Conservation (phyloP, 2,797 vertebrate species). For the Channa striata region DNA sequence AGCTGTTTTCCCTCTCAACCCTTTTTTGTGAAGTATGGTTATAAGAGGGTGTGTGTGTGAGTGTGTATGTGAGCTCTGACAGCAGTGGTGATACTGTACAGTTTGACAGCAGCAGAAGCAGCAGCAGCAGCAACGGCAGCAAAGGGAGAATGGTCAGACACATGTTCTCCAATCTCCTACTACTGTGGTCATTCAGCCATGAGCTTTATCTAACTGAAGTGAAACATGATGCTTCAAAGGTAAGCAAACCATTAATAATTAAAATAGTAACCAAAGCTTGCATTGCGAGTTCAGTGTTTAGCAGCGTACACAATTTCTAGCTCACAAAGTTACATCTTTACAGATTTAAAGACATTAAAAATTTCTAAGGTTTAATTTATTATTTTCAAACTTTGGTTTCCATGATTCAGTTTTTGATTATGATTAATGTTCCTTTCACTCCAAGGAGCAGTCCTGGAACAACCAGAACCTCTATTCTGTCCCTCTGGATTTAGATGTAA, state of each 20-base stretch:
- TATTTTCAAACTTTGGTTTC: slow-evolving; percentile 18
- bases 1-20: slow-evolving; percentile 63
- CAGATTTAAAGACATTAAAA: slow-evolving; percentile 17
- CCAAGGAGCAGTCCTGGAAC: slow-evolving; percentile 80
- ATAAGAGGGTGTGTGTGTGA: slow-evolving; percentile 73
- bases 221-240: slow-evolving; percentile 56
- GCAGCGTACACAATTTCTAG: neutral
- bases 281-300: neutral
- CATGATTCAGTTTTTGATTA: slow-evolving; percentile 34
- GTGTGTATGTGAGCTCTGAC: slow-evolving; percentile 48
- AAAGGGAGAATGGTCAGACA: slow-evolving; percentile 69
- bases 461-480: slow-evolving; percentile 77
- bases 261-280: neutral
- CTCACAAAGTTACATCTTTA: neutral
- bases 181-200: slow-evolving; percentile 68
- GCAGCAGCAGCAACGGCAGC: slow-evolving; percentile 49
- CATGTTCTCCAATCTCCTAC: slow-evolving; percentile 57
- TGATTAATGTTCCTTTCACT: slow-evolving; percentile 61
- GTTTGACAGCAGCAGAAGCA: slow-evolving; percentile 50
- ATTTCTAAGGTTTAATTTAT: slow-evolving; percentile 6
- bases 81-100: slow-evolving; percentile 39
- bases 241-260: slow-evolving; percentile 51
- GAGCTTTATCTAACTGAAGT: slow-evolving; percentile 43
- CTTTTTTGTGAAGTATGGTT: slow-evolving; percentile 62
- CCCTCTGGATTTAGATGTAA: slow-evolving; percentile 77